Base-by-base conservation (phyloP, 2,797 vertebrate genomes). In the Amniataba percoides region DNA sequence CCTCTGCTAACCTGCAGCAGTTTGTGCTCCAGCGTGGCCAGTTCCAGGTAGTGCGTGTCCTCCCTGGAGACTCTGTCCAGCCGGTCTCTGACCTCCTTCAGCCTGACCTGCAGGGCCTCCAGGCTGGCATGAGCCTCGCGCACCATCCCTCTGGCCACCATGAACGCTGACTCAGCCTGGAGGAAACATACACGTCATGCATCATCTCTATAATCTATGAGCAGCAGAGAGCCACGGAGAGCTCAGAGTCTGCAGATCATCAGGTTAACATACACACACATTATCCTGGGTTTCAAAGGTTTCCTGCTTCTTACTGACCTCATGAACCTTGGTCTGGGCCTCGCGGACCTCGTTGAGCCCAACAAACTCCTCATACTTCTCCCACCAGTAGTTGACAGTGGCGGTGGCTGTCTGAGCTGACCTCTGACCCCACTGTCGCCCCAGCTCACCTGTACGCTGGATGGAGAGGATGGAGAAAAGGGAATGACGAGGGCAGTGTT, bases 121-220 rank as follows among this genome's bases (percentile, higher is more conserved):
- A 99, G 91, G 25, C 94, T 96, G 21, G 72, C 82, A 15, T 96
- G 97, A 49, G 97, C 95, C 88, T 98, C 96, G 2, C 96, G 94
- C 14, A 99, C 98, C 59, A 97, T 95, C n/a, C 97, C 97, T 62
- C 98, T 97, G 78, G 98, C 95, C 76, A 99, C 90, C 98, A 99
- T 97, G 92, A 99, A 99, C 4, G 94, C 93, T 55, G 96, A 95
- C 88, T 99, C 98, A 27, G 97, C 98, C 98, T 99, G 88, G 51
- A 59, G 69, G 74, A 73, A 43, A 61, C 4, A 58, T 9, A 61
- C 40, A 80, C 1, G 9, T 8, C 27, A 7, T 7, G 10, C 14
- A 21, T 63, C 42, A 11, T n/a, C 34, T 36, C 34, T 7, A 36
- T 36, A 4, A 36, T 36, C 34, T 36, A 8, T 36, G 34, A 8